These are phyloP conservation scores for Jaculus jaculus DNA, from an alignment of 2,113 vertebrate species.

Conservation along the genomic window DNA sequence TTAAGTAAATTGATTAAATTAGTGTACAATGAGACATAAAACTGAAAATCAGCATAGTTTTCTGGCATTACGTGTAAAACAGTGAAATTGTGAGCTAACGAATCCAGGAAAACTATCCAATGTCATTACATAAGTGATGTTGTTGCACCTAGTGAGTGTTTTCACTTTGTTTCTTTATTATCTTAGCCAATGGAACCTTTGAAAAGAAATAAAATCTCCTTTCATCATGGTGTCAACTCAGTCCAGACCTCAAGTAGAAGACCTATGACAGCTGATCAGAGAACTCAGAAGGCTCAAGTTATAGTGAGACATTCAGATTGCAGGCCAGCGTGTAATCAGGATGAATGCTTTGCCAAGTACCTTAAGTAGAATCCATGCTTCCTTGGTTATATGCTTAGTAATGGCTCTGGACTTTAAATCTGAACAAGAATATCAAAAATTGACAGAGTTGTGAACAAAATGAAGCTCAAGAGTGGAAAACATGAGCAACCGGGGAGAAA, in stretches of 20 bases:
- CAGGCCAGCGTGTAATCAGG: not conserved
- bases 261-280: not conserved
- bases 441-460: not conserved
- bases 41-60: not conserved
- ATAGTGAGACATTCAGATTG: not conserved
- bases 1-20: not conserved
- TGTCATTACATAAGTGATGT: not conserved
- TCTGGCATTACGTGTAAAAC: not conserved
- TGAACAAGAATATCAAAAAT: not conserved
- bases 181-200: not conserved
- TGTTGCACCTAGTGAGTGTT: not conserved
- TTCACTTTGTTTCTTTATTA: not conserved
- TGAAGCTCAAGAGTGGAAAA: not conserved
- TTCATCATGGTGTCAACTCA: not conserved
- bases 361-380: not conserved
- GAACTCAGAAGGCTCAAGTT: not conserved
- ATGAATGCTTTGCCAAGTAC: not conserved
- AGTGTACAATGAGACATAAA: not conserved
- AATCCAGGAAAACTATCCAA: not conserved
- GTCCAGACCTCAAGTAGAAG: not conserved
- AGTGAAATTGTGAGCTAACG: not conserved
- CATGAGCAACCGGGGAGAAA: not conserved
- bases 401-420: not conserved
- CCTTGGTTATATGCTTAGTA: not conserved
- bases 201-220: no score